phyloP scores from a whole-genome alignment of 1,140 invertebrate genomes.

The Drosophila sucinea region DNA sequence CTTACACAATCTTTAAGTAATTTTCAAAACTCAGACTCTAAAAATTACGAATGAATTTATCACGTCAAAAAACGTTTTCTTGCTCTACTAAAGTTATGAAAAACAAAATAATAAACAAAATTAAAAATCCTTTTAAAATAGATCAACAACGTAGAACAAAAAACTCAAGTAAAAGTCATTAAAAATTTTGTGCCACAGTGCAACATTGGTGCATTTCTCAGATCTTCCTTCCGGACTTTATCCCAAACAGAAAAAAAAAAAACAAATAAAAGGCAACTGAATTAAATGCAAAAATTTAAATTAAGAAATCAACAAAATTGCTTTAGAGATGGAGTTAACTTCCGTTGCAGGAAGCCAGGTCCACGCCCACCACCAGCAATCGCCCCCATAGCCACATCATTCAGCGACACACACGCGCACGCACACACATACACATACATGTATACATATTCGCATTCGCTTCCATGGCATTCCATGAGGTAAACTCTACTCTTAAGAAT shows the following conservation, averaged over 20 bases:
- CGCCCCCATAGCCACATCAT: neutral
- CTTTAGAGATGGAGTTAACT: slow-evolving; percentile 37
- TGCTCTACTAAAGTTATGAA: too few species aligned
- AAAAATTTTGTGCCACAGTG: slow-evolving; percentile 20
- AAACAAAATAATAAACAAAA: too few species aligned
- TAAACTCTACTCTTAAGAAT: slow-evolving; percentile 52
- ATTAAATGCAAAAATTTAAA: slow-evolving; percentile 58
- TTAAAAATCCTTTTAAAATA: too few species aligned
- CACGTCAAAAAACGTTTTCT: too few species aligned
- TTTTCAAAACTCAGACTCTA: too few species aligned
- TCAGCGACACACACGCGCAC: slow-evolving; percentile 29
- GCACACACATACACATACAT: too few species aligned
- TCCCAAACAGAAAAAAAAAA: slow-evolving; percentile 27
- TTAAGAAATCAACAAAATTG: slow-evolving; percentile 56
- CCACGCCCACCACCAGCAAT: neutral
- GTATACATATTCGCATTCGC: neutral
- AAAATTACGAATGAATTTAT: too few species aligned
- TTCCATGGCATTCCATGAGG: slow-evolving; percentile 46
- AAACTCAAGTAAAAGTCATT: neutral
- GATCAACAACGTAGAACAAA: too few species aligned
- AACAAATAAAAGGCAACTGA: slow-evolving; percentile 30
- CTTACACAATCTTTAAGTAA: too few species aligned
- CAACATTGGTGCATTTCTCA: slow-evolving; percentile 1
- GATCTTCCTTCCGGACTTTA: slow-evolving; percentile 5
- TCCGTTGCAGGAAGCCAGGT: slow-evolving; percentile 37